A percentile compares a stretch with the other conserved stretches of the same genome.
phyloP scores from a whole-genome alignment of 2,888 invertebrate genomes.

The Stegana nigrithorax region DNA sequence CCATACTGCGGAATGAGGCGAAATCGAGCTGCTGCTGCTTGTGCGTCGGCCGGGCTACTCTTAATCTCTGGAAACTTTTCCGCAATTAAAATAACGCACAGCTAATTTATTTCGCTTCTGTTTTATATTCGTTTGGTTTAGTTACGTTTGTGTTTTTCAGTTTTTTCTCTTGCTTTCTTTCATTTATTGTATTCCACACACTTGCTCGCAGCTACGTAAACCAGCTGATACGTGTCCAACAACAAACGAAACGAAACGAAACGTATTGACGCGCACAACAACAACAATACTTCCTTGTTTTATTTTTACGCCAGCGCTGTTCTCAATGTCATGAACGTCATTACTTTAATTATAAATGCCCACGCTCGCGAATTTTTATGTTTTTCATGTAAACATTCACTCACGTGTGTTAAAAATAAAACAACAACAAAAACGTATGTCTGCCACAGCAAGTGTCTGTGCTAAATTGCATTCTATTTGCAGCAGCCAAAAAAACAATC shows the following conservation, averaged over 20 bases:
- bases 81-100: conserved; percentile 16
- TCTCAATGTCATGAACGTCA: conserved; percentile 50
- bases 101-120: not conserved
- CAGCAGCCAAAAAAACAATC: no score
- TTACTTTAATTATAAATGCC: conserved; percentile 31
- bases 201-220: conserved; percentile 16
- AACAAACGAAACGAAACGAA: not conserved
- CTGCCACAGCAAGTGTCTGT: no score
- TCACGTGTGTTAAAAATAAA: no score
- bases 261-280: no score
- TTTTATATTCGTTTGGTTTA: no score
- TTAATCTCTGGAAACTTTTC: conserved; percentile 12
- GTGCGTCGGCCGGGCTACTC: not conserved
- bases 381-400: not conserved
- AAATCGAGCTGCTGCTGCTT: no score
- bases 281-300: conserved; percentile 46
- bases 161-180: not conserved
- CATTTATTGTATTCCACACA: not conserved
- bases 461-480: no score
- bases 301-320: conserved; percentile 42
- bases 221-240: not conserved
- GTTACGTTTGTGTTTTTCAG: no score
- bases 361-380: not conserved
- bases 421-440: no score
- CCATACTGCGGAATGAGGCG: conserved; percentile 1